Base-by-base conservation (phyloP, 2,888 invertebrate species). In the Theodoxus fluviatilis region DNA sequence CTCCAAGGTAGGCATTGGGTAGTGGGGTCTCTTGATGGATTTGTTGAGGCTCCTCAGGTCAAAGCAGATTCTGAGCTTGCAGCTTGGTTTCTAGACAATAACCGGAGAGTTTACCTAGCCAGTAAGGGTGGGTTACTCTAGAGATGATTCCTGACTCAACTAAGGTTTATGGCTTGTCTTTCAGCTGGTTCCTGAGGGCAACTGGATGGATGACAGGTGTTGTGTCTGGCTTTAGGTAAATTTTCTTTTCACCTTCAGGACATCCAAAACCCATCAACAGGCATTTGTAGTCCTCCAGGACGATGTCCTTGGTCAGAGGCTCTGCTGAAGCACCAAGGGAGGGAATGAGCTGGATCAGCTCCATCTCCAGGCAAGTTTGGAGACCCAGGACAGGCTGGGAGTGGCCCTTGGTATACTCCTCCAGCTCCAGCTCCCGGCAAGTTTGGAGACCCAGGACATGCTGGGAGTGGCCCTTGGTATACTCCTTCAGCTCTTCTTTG, bases 11-110 rank as follows among this genome's bases (percentile, higher is more conserved):
- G 65, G 65, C 33, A 66, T 25, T 12, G 31, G 43, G 33, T 47
- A 65, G 47, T 49, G 65, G 4, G 43, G 65, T 38, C 66, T 31
- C 7, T 49, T 71, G 4, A 65, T 47, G 43, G 9, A n/a, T n/a
- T n/a, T 43, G n/a, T 40, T 15, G 3, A 68, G n/a, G n/a, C n/a
- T n/a, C n/a, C n/a, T n/a, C n/a, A n/a, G n/a, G n/a, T n/a, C n/a
- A n/a, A n/a, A n/a, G n/a, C n/a, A n/a, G n/a, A n/a, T n/a, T n/a
- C n/a, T n/a, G n/a, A n/a, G 68, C n/a, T 59, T 68, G 3, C 66
- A 12, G 18, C 33, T 31, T 7, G 18, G 35, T 55, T 55, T 40
- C 25, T 37, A 31, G 18, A 65, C 65, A 2, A 43, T 38, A 31
- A 31, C 47, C 6, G 47, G 31, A 18, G 47, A 65, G 28, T 47